Evolutionary conservation across 2,113 vertebrate species (phyloP).

Genomic region (Phasianus colchicus): DNA sequence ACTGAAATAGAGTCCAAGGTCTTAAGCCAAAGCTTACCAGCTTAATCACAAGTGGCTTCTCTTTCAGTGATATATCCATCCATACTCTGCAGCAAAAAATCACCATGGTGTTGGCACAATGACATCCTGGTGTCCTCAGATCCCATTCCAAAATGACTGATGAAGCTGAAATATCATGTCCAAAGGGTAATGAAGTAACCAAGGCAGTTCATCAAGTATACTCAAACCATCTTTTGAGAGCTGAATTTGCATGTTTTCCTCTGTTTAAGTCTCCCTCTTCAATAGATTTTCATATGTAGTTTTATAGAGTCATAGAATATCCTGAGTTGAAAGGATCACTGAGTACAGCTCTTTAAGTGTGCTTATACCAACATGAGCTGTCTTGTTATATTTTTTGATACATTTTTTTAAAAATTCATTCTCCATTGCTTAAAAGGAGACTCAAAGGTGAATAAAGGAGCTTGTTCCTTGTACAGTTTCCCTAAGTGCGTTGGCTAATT

Average conservation of each 20-base stretch:
- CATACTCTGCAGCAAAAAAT: neutral
- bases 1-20: neutral
- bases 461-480: neutral
- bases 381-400: neutral
- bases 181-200: neutral
- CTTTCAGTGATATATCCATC: neutral
- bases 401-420: neutral
- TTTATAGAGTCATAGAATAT: neutral
- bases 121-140: neutral
- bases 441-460: neutral
- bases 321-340: too few relatives aligned
- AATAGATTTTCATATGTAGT: neutral
- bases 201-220: neutral
- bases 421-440: neutral
- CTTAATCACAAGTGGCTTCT: neutral
- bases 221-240: neutral
- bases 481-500: neutral
- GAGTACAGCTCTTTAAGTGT: neutral
- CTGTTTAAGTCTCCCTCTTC: neutral
- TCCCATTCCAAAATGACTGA: neutral
- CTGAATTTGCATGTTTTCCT: neutral
- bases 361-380: neutral
- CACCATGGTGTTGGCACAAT: neutral
- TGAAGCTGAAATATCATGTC: neutral
- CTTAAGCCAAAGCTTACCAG: neutral